A percentile compares a stretch with the other conserved stretches of the same genome.
Conservation (phyloP, 2,113 vertebrate genomes). For the Nannospalax galili region DNA sequence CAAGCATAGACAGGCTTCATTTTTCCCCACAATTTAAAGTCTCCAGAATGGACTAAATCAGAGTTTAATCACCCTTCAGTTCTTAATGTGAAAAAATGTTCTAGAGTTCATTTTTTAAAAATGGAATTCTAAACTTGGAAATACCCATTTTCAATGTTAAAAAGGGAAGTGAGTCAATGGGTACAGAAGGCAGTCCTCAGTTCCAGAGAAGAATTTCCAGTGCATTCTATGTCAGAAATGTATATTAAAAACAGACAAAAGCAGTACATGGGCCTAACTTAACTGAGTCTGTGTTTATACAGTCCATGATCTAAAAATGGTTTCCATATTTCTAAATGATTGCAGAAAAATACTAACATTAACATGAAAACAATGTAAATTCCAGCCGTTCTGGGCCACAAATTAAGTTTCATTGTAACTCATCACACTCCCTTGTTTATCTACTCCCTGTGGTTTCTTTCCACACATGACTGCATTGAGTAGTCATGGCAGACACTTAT, state of each 20-base stretch:
- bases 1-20: background rate
- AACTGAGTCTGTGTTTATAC: background rate
- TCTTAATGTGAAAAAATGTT: background rate
- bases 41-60: background rate
- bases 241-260: background rate
- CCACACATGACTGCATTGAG: background rate
- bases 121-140: background rate
- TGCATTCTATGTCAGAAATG: background rate
- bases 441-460: background rate
- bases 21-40: background rate
- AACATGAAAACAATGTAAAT: background rate
- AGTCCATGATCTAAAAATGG: background rate
- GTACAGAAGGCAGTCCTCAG: background rate
- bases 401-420: background rate
- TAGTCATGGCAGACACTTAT: too few species aligned
- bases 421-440: background rate
- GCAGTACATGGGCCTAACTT: accelerated
- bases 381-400: background rate
- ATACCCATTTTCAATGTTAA: background rate
- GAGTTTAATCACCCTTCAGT: background rate
- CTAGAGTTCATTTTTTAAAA: background rate
- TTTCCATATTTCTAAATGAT: background rate
- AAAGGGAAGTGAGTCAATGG: background rate
- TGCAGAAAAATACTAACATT: background rate
- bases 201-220: background rate